These are phyloP conservation scores for Labia minor DNA, from an alignment of 2,888 invertebrate genomes.

Conservation along the genomic window DNA sequence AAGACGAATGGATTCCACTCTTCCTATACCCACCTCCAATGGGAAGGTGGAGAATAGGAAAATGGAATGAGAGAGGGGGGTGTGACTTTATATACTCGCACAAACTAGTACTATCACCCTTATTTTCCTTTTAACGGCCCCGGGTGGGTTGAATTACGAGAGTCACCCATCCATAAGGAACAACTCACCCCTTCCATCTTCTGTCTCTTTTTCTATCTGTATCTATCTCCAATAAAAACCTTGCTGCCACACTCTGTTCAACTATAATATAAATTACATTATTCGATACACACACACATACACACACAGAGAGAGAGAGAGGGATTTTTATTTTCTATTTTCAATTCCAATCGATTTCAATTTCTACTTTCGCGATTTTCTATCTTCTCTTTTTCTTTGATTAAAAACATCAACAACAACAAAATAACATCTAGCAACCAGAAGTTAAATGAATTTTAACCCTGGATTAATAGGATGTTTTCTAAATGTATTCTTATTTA, in stretches of 20 bases:
- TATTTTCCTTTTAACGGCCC: constrained; percentile 21
- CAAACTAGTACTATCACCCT: constrained; percentile 17
- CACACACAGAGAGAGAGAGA: background rate
- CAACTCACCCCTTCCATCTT: too few species aligned
- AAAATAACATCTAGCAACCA: too few species aligned
- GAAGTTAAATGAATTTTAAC: too few species aligned
- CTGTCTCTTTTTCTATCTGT: background rate
- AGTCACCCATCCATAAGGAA: background rate
- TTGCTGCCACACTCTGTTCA: background rate
- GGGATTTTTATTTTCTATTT: background rate
- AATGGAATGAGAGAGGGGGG: too few species aligned
- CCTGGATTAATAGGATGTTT: too few species aligned
- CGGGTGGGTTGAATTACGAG: background rate
- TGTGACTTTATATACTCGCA: background rate
- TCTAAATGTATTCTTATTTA: too few species aligned
- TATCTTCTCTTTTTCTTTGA: constrained; percentile 7
- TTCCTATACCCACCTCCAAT: background rate
- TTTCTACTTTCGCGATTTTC: background rate
- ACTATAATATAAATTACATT: background rate
- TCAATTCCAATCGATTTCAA: background rate
- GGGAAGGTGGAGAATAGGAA: too few species aligned
- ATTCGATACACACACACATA: background rate
- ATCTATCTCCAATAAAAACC: background rate
- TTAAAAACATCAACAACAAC: constrained; percentile 5
- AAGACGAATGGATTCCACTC: constrained; percentile 24